phyloP scores from a whole-genome alignment of 1,140 invertebrate species.

The Lysiphlebus fabarum region DNA sequence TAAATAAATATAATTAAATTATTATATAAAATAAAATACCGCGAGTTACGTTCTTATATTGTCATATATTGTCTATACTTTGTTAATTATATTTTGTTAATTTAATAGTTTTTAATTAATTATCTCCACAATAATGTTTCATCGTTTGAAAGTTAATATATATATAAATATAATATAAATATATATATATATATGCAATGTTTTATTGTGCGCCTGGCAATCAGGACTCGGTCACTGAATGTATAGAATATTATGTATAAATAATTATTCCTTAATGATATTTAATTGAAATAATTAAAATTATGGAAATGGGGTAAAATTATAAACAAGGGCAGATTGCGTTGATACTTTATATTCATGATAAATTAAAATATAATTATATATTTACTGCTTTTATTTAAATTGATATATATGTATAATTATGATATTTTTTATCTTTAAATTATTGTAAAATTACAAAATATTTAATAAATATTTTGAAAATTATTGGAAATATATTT shows the following conservation, averaged over 20 bases:
- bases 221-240: slow-evolving; percentile 21
- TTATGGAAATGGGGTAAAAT: not conserved
- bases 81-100: slow-evolving; percentile 15
- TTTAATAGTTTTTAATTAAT: not conserved
- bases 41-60: slow-evolving; percentile 23
- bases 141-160: not conserved
- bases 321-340: slow-evolving; percentile 19
- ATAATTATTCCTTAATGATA: slow-evolving; percentile 1
- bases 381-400: too few species aligned
- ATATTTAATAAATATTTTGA: not conserved
- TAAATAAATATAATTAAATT: too few species aligned
- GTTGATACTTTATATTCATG: slow-evolving; percentile 2
- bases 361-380: too few species aligned
- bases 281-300: not conserved
- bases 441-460: not conserved
- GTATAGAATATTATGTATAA: slow-evolving; percentile 4
- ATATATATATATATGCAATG: too few species aligned
- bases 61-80: not conserved
- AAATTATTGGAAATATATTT: not conserved
- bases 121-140: not conserved
- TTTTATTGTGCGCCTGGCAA: slow-evolving; percentile 24
- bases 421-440: slow-evolving; percentile 1
- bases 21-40: not conserved
- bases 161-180: too few species aligned
- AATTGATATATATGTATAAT: slow-evolving; percentile 6